Conservation (phyloP, 2,888 invertebrate species). For the Troides oblongomaculatus region DNA sequence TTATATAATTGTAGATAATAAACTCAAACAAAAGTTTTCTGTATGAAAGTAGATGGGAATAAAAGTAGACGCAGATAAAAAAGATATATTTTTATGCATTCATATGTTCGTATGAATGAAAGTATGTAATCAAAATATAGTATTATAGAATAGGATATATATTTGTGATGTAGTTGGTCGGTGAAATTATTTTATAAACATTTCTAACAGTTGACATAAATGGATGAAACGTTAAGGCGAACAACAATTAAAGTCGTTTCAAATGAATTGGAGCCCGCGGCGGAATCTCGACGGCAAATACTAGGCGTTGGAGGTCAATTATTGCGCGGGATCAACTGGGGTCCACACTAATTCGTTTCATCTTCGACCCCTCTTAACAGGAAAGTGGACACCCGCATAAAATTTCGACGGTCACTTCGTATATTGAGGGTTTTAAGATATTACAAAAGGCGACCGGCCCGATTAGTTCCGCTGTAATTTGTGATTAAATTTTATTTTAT, state of each 20-base stretch:
- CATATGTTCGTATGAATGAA: too few species aligned
- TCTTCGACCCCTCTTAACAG: slow-evolving; percentile 58
- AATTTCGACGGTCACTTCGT: slow-evolving; percentile 24
- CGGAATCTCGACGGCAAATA: slow-evolving; percentile 47
- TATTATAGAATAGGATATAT: not conserved
- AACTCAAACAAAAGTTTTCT: too few species aligned
- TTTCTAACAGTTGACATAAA: not conserved
- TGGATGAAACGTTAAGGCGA: slow-evolving; percentile 24
- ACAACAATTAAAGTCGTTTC: slow-evolving; percentile 48
- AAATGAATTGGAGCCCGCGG: slow-evolving; percentile 58
- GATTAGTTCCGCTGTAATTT: not conserved
- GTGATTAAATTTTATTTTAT: not conserved
- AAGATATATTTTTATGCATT: too few species aligned
- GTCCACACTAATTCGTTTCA: slow-evolving; percentile 45
- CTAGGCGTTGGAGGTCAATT: slow-evolving; percentile 43
- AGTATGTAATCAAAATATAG: too few species aligned
- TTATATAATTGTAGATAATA: too few species aligned
- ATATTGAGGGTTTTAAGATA: slow-evolving; percentile 13
- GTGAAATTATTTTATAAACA: not conserved
- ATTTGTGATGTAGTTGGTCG: not conserved
- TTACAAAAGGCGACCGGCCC: not conserved
- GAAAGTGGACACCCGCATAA: slow-evolving; percentile 73
- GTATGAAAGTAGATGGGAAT: too few species aligned
- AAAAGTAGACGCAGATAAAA: too few species aligned
- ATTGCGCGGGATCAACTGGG: slow-evolving; percentile 44